Conservation (phyloP, 2,113 vertebrate genomes). For the Odontesthes bonariensis region DNA sequence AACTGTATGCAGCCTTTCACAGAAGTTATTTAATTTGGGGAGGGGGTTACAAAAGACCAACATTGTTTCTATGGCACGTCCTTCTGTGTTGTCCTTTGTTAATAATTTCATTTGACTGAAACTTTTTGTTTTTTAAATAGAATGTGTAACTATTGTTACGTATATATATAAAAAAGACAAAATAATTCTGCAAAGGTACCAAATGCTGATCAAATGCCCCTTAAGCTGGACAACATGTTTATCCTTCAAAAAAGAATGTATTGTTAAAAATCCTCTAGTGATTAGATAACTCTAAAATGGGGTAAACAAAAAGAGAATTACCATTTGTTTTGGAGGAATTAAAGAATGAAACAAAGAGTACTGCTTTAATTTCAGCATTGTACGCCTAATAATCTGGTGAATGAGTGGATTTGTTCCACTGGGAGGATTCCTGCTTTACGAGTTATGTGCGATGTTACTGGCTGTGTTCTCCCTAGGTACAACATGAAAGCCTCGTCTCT, state of each 20-base stretch:
- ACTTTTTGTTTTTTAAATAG: constrained; percentile 3
- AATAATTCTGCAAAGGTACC: no score
- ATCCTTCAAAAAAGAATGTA: not conserved
- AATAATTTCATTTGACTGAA: not conserved
- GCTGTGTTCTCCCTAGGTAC: constrained; percentile 47
- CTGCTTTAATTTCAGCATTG: not conserved
- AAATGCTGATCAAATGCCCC: no score
- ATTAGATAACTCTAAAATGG: not conserved
- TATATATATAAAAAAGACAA: no score
- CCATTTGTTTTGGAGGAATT: not conserved
- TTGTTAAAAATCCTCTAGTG: not conserved
- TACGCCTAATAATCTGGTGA: not conserved
- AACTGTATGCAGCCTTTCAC: not conserved
- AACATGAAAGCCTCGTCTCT: constrained; percentile 62
- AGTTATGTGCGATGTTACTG: not conserved
- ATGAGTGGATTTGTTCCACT: not conserved
- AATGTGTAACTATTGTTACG: not conserved
- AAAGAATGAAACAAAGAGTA: not conserved
- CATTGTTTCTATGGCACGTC: not conserved
- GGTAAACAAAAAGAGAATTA: not conserved
- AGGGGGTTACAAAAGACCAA: no score
- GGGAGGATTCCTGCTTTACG: not conserved
- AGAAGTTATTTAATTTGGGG: constrained; percentile 15
- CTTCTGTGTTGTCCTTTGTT: no score
- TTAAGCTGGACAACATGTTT: no score